A percentile compares a stretch with the other conserved stretches of the same genome.
Conservation (phyloP, 2,888 invertebrate species). For the Drosophila rellima region DNA sequence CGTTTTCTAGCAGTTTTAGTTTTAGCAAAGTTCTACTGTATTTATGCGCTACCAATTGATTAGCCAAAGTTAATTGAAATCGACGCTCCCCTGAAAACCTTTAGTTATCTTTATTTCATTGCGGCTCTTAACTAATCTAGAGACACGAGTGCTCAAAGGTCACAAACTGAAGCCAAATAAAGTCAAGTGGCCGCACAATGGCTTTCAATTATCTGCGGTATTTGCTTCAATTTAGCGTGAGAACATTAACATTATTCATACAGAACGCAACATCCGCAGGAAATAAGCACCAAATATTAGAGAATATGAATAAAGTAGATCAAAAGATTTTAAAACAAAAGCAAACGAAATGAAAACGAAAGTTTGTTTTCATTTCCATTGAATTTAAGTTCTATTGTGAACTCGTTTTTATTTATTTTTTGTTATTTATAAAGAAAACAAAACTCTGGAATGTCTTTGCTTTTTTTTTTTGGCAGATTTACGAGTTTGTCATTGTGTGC, state of each 20-base stretch:
- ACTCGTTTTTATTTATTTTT: conserved; percentile 8
- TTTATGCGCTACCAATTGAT: conserved; percentile 9
- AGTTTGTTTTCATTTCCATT: conserved; percentile 48
- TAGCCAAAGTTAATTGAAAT: conserved; percentile 27
- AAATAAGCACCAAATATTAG: conserved; percentile 11
- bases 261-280: conserved; percentile 34
- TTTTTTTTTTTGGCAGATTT: conserved; percentile 43
- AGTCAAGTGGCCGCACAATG: conserved; percentile 41
- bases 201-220: conserved; percentile 37
- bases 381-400: conserved; percentile 42
- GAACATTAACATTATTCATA: conserved; percentile 13
- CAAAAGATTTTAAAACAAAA: conserved; percentile 2
- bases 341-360: conserved; percentile 31
- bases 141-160: conserved; percentile 20
- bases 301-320: conserved; percentile 10
- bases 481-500: conserved; percentile 41
- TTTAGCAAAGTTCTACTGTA: background rate
- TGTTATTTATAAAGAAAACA: conserved; percentile 13
- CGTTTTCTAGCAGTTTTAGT: background rate
- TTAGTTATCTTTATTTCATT: background rate
- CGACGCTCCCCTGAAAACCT: conserved; percentile 9
- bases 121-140: conserved; percentile 35
- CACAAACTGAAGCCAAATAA: conserved; percentile 3
- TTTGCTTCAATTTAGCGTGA: conserved; percentile 32
- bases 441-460: conserved; percentile 25